Percentiles rank a stretch among this genome's conserved stretches.
Conservation (phyloP, 30 jellyfish, hydroid and myxozoan genomes). For the Aurelia aurita complex sp. Pacific region DNA sequence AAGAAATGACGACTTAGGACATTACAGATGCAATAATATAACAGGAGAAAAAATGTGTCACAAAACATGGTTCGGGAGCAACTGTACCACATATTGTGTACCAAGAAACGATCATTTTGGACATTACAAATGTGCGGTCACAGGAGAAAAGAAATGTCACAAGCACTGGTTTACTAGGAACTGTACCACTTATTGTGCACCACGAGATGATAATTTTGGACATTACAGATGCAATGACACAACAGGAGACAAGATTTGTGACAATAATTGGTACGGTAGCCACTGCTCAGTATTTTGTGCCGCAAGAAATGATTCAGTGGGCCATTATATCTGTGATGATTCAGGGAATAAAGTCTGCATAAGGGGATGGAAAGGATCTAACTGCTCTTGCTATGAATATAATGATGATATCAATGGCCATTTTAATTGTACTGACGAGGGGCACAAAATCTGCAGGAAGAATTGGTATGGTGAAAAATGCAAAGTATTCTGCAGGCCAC, state of each 20-base stretch:
- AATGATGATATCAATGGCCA: slow-evolving; percentile 2
- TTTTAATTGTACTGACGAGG: not conserved
- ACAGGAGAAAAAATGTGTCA: slow-evolving; percentile 12
- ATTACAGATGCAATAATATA: slow-evolving; percentile 2
- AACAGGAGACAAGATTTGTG: slow-evolving; percentile 8
- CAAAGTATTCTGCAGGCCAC: not conserved
- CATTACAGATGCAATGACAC: slow-evolving; percentile 19
- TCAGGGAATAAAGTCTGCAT: not conserved
- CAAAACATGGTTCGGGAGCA: not conserved
- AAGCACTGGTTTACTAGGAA: slow-evolving; percentile 46
- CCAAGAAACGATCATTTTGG: not conserved
- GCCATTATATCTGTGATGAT: slow-evolving; percentile 27
- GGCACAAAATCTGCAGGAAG: not conserved
- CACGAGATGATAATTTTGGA: slow-evolving; percentile 20
- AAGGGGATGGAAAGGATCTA: slow-evolving; percentile 14
- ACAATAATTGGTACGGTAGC: slow-evolving; percentile 45
- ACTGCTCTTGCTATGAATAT: slow-evolving; percentile 3
- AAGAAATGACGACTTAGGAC: not conserved
- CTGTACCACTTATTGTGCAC: slow-evolving; percentile 41
- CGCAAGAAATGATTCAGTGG: slow-evolving; percentile 17
- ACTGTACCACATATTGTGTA: slow-evolving; percentile 15
- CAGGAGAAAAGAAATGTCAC: slow-evolving; percentile 14
- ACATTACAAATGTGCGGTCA: slow-evolving; percentile 3
- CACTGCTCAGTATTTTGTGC: slow-evolving; percentile 43
- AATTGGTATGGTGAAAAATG: not conserved